A percentile compares a stretch with the other conserved stretches of the same genome.
Conservation (phyloP, 35 echinoderm and acorn worm genomes). For the Ophioderma brevispina region DNA sequence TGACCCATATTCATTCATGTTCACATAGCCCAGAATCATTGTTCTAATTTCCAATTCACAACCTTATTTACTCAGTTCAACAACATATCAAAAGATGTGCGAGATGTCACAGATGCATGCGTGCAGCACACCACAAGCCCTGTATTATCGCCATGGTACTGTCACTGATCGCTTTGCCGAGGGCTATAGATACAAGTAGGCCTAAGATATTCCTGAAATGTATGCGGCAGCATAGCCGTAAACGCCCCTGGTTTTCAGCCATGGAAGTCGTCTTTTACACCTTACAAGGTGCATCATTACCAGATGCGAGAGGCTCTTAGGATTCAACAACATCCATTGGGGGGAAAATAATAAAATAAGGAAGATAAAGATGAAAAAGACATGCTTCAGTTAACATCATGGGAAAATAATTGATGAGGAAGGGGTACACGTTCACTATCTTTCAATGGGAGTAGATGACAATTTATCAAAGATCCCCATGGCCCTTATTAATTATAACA, state of each 20-base stretch:
- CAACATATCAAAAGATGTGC: background rate
- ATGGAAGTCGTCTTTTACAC: background rate
- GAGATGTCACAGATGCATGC: background rate
- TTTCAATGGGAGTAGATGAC: background rate
- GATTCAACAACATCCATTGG: background rate
- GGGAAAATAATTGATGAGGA: background rate
- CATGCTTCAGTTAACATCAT: background rate
- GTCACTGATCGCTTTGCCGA: background rate
- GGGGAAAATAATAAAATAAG: background rate
- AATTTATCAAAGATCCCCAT: too few relatives aligned
- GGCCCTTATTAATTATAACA: too few relatives aligned
- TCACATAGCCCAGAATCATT: background rate
- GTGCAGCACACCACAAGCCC: background rate
- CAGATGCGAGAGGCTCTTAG: background rate
- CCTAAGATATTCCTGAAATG: background rate
- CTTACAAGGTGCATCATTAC: background rate
- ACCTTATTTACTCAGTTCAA: background rate
- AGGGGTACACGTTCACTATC: background rate
- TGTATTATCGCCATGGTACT: background rate
- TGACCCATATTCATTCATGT: background rate
- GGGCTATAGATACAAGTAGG: background rate
- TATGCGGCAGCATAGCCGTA: background rate
- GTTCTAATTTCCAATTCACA: background rate
- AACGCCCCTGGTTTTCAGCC: background rate
- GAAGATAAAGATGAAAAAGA: background rate